Base-by-base conservation (phyloP, 2,797 vertebrate species). In the Onychomys leucogaster region DNA sequence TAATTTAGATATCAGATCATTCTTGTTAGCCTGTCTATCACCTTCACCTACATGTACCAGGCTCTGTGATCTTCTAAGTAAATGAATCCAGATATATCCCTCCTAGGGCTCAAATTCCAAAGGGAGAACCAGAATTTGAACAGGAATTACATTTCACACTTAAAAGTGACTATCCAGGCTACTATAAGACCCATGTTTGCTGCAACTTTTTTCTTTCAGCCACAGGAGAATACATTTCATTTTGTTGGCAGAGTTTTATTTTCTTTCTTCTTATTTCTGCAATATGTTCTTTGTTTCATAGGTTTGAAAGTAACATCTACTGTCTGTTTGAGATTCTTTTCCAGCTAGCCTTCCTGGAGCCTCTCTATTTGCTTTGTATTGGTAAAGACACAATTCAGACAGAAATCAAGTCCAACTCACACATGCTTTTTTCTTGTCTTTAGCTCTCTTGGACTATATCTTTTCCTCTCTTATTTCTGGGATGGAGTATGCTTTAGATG, bases 141-240 rank as follows among this genome's bases (percentile, higher is more conserved):
- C 49, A 81, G 25, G 91, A 94, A 65, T 41, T 87, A 34, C 29
- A 80, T 89, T 88, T 95, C 29, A n/a, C 14, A 75, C 6, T 23
- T 27, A 71, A 80, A 77, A 23, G 29, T 95, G n/a, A 63, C 3
- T 86, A 41, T 86, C 57, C 55, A 71, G 12, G 63, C 34, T 73
- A 94, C 57, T 87, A 25, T 41, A 78, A 83, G 32, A 37, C 16
- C 43, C 41, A 27, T 55, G 52, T 89, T 89, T 82, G 37, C 14
- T 27, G 90, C 9, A 85, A 34, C 59, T 71, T 93, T 82, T 93
- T n/a, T 59, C 69, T 96, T 96, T 90, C 9, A 81, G 76, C 4
- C 59, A 91, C 41, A 69, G 23, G n/a, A 90, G n/a, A 90, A 78
- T 12, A 34, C 76, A 59, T 46, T 95, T 96, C 43, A 89, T 94